Conservation (phyloP, 2,888 invertebrate genomes). For the Carterocephalus palaemon region DNA sequence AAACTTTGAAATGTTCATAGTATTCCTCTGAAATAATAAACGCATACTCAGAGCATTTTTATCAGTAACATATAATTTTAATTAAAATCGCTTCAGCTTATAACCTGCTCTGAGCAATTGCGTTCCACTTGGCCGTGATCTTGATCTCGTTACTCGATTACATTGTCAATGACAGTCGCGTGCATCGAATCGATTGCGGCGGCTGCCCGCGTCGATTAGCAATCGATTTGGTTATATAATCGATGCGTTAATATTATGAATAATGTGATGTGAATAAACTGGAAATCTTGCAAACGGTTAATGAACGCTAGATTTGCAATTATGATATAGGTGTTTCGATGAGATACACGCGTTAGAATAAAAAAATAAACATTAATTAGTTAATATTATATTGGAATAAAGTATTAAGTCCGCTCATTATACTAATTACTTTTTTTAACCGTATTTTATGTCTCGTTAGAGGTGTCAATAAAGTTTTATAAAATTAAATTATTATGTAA, state of each 20-base stretch:
- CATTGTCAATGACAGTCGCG: conserved; percentile 38
- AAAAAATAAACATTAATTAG: too few relatives aligned
- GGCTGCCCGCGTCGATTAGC: conserved; percentile 21
- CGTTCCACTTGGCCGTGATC: conserved; percentile 56
- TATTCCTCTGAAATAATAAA: too few relatives aligned
- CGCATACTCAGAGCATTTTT: too few relatives aligned
- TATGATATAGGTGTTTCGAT: conserved; percentile 4
- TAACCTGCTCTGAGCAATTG: conserved; percentile 32
- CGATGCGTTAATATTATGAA: conserved; percentile 16
- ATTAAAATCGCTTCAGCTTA: conserved; percentile 23
- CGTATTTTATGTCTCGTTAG: too few relatives aligned
- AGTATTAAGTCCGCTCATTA: too few relatives aligned
- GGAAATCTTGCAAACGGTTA: conserved; percentile 11
- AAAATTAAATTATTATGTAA: too few relatives aligned
- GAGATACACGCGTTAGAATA: too few relatives aligned
- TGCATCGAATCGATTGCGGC: conserved; percentile 29
- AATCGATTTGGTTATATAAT: conserved; percentile 26
- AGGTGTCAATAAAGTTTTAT: too few relatives aligned
- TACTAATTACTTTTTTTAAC: too few relatives aligned
- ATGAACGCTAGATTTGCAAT: conserved; percentile 1
- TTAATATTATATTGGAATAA: too few relatives aligned
- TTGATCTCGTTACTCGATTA: conserved; percentile 57
- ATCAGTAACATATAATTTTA: too few relatives aligned
- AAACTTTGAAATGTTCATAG: too few relatives aligned
- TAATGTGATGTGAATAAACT: conserved; percentile 17